A percentile compares a stretch with the other conserved stretches of the same genome.
phyloP scores from a whole-genome alignment of 2,888 invertebrate genomes.

The Taphrorychus bicolor region DNA sequence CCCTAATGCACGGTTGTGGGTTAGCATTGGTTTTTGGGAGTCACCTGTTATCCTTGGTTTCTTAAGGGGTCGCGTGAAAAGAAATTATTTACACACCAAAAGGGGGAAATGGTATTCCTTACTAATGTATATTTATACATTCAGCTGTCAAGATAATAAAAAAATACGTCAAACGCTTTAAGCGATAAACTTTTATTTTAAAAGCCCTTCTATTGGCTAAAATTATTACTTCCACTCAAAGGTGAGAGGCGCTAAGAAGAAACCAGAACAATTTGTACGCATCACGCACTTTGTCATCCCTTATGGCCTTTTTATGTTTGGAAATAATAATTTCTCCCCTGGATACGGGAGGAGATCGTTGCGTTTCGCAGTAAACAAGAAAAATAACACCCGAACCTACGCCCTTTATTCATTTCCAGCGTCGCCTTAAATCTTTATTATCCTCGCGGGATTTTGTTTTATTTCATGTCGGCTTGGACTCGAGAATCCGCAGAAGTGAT shows the following conservation, averaged over 20 bases:
- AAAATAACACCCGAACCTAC: slow-evolving; percentile 29
- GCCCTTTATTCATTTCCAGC: slow-evolving; percentile 32
- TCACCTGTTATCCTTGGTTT: too few relatives aligned
- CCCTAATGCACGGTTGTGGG: too few relatives aligned
- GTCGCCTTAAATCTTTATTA: slow-evolving; percentile 30
- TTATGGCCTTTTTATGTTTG: slow-evolving; percentile 19
- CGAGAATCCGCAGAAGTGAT: not conserved
- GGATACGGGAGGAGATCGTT: slow-evolving; percentile 12
- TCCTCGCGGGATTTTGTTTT: slow-evolving; percentile 26
- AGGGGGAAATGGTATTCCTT: too few relatives aligned
- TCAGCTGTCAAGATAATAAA: too few relatives aligned
- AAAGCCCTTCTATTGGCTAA: too few relatives aligned
- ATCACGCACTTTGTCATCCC: slow-evolving; percentile 3
- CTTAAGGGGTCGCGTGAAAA: too few relatives aligned
- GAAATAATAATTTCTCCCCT: slow-evolving; percentile 26
- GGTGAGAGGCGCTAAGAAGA: not conserved
- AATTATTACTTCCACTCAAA: not conserved
- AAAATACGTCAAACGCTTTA: too few relatives aligned
- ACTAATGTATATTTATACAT: too few relatives aligned
- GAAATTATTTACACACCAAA: too few relatives aligned
- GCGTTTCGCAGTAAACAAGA: slow-evolving; percentile 30
- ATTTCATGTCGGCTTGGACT: slow-evolving; percentile 20
- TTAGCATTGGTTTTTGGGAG: too few relatives aligned
- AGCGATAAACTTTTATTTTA: too few relatives aligned
- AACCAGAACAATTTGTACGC: not conserved